Conservation (phyloP, 2,113 vertebrate species). For the Camarhynchus parvulus region DNA sequence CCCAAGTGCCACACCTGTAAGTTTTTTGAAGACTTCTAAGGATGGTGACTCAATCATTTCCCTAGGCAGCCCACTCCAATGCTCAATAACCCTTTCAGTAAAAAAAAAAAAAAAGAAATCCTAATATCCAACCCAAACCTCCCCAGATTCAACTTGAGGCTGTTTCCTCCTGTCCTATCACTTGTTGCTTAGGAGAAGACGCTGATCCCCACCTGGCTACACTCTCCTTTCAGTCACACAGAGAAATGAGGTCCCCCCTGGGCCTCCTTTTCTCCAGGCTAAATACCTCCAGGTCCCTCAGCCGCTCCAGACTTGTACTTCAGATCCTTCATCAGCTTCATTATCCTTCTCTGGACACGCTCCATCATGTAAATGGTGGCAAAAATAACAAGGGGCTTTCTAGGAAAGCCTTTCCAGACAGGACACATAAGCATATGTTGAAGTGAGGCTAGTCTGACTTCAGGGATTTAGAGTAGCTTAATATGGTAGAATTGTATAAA, state of each 20-base stretch:
- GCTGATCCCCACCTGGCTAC: neutral
- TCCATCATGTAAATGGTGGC: neutral
- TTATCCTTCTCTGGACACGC: neutral
- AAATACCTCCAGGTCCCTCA: neutral
- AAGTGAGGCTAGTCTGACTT: neutral
- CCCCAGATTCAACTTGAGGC: neutral
- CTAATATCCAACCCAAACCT: neutral
- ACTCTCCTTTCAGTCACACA: neutral
- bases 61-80: neutral
- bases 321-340: neutral
- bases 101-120: neutral
- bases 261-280: neutral
- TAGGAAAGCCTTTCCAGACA: neutral
- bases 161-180: neutral
- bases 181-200: neutral
- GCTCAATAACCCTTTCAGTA: accelerated
- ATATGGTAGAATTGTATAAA: neutral
- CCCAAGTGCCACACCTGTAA: neutral
- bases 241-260: neutral
- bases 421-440: neutral
- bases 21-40: neutral
- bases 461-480: neutral
- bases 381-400: neutral
- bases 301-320: neutral
- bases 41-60: neutral